phyloP scores from a whole-genome alignment of 2,113 vertebrate genomes.

The Zootoca vivipara region DNA sequence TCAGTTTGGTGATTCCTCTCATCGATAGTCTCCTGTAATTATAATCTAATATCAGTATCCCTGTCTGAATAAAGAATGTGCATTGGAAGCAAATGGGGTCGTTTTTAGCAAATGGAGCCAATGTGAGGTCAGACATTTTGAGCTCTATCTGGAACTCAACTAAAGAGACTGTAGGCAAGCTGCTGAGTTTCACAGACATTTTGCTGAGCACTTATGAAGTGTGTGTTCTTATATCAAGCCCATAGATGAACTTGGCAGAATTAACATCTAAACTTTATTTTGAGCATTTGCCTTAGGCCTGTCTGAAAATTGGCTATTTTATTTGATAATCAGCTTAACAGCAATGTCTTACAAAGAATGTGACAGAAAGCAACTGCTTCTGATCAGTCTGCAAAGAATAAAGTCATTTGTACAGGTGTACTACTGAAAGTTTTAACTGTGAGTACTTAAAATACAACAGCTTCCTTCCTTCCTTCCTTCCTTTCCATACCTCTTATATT shows the following conservation, averaged over 20 bases:
- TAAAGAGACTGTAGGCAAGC: neutral
- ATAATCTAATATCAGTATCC: conserved; percentile 39
- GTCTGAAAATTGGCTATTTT: neutral
- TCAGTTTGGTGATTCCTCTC: conserved; percentile 33
- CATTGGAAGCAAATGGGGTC: conserved; percentile 15
- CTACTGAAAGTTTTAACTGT: too few relatives aligned
- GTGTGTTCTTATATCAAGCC: neutral
- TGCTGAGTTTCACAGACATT: neutral
- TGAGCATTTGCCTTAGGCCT: neutral
- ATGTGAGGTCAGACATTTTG: neutral
- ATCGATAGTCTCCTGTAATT: conserved; percentile 19
- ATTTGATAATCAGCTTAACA: neutral
- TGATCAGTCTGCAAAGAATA: too few relatives aligned
- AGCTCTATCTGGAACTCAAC: conserved; percentile 1
- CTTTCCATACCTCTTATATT: too few relatives aligned
- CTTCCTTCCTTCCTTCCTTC: too few relatives aligned
- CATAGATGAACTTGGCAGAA: neutral
- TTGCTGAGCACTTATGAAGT: neutral
- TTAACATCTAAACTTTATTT: rapidly evolving
- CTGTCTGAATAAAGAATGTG: neutral
- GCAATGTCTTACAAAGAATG: neutral
- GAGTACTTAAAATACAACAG: too few relatives aligned
- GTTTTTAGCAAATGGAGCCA: neutral
- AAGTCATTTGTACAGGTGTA: too few relatives aligned
- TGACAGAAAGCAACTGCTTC: too few relatives aligned